These are phyloP conservation scores for Zosterops borbonicus DNA, from an alignment of 2,113 vertebrate species.

Conservation along the genomic window DNA sequence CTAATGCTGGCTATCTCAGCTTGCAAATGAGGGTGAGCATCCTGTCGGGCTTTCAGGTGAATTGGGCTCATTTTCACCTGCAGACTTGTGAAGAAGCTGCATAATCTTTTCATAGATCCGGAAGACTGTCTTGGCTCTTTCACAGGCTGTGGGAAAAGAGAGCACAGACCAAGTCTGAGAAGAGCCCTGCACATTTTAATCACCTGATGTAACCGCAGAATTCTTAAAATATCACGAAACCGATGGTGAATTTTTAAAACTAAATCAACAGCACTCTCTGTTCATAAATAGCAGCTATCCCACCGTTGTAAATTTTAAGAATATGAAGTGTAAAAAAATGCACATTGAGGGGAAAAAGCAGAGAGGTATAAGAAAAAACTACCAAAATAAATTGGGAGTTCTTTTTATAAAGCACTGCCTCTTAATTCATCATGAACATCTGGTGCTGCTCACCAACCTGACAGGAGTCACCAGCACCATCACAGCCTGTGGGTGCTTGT, in stretches of 20 bases:
- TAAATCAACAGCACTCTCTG: background rate
- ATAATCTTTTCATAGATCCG: background rate
- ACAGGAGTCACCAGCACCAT: background rate
- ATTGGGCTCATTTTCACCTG: background rate
- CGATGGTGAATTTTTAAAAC: background rate
- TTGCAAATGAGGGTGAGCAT: background rate
- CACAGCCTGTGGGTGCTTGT: background rate
- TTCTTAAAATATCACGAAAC: background rate
- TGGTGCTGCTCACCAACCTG: background rate
- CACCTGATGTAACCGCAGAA: background rate
- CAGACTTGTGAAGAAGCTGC: background rate
- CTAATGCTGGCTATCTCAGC: background rate
- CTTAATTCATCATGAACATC: background rate
- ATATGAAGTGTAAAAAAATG: background rate
- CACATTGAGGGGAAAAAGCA: background rate
- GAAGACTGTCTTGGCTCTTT: background rate
- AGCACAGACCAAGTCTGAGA: background rate
- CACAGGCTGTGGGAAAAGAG: background rate
- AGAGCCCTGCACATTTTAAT: background rate
- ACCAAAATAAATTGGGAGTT: background rate
- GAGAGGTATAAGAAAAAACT: background rate
- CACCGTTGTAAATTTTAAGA: background rate
- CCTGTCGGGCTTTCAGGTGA: background rate
- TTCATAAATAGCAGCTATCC: background rate
- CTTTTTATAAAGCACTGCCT: background rate